Evolutionary conservation across 2,113 vertebrate species (phyloP).

Genomic region (Hirundichthys speculiger): DNA sequence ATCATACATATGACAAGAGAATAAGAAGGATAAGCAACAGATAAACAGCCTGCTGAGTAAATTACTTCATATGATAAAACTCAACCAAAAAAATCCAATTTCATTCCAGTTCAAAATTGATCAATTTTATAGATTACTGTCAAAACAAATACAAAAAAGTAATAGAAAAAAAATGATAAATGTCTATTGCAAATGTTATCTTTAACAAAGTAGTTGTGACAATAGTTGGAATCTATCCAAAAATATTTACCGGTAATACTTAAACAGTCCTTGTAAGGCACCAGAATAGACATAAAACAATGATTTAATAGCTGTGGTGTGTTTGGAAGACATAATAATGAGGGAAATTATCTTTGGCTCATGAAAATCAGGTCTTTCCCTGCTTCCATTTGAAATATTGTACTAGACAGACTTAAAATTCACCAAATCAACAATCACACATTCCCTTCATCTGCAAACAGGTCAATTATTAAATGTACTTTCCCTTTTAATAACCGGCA

Average conservation of each 20-base stretch:
- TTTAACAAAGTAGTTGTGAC: conserved; percentile 29
- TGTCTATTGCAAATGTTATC: conserved; percentile 2
- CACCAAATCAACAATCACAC: conserved; percentile 20
- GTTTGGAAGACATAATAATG: conserved; percentile 49
- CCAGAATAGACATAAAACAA: conserved; percentile 25
- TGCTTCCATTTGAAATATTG: no score
- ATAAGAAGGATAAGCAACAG: not conserved
- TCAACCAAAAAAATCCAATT: conserved; percentile 39
- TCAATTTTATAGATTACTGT: conserved; percentile 53
- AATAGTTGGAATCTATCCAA: conserved; percentile 17
- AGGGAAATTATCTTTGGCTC: conserved; percentile 50
- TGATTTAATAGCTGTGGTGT: conserved; percentile 41
- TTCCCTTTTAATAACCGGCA: conserved; percentile 60
- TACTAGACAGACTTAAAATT: conserved; percentile 7
- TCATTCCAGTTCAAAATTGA: conserved; percentile 45
- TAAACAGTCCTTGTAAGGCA: conserved; percentile 62
- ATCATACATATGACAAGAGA: no score
- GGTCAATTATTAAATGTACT: conserved; percentile 9
- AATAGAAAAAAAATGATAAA: conserved; percentile 12
- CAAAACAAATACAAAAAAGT: conserved; percentile 17
- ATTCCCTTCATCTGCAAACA: conserved; percentile 54
- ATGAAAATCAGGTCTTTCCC: conserved; percentile 29
- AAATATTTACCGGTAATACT: conserved; percentile 18
- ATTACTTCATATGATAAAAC: conserved; percentile 16
- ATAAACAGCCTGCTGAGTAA: not conserved